Base-by-base conservation (phyloP, 2,113 vertebrate genomes). In the Thomomys bottae region DNA sequence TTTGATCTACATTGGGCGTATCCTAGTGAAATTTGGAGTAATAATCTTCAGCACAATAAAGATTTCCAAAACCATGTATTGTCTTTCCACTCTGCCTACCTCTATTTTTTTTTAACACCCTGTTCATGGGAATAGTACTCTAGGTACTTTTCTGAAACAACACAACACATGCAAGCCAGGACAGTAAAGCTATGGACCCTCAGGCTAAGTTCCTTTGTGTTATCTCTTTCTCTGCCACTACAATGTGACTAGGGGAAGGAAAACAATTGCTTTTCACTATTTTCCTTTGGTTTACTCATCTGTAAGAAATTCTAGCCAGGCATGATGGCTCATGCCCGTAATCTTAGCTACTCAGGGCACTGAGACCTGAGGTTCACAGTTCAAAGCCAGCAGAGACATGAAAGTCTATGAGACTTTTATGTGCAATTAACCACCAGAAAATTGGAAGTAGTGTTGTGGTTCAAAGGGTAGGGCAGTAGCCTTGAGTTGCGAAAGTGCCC, bases 21-120 rank as follows among this genome's bases (percentile, higher is more conserved):
- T 40, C 67, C 20, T 34, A 75, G 45, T 40, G 83, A 86, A 61
- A 38, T 91, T 76, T 91, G 78, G 64, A 91, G 84, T 73, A 89
- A 59, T 42, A 45, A 54, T 54, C 45, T 76, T 87, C 10, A 83
- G 36, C 70, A 80, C 83, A 79, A 63, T 34, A 61, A 57, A 40
- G 28, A 77, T 38, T 26, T 26, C 3, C 14, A 14, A 86, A 36
- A 28, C 38, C 38, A 34, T 57, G 59, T 68, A 90, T 63, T 76
- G 6, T 80, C 75, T 82, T 79, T 90, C n/a, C 7, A 10, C 34
- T 76, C 30, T 87, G 34, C 45, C 45, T 80, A 2, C 0, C 78
- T 14, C 57, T 78, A 23, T 15, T 49, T 63, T 49, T 63, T 87
- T 21, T 89, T 67, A 54, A 24, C 49, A 66, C 70, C 18, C 59